phyloP scores from a whole-genome alignment of 2,797 vertebrate genomes.

The Aplochiton taeniatus region DNA sequence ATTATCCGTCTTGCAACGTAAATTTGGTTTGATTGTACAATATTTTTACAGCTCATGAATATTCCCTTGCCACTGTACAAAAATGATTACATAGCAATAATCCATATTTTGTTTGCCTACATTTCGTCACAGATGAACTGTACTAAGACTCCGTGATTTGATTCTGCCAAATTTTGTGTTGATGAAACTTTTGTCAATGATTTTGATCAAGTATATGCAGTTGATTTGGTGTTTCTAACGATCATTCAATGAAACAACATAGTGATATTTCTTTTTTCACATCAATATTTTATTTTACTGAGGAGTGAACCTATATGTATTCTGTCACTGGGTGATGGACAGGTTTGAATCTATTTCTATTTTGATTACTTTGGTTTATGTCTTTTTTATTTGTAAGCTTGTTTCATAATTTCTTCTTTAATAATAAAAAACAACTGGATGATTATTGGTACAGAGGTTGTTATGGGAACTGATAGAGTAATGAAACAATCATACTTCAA shows the following conservation, averaged over 20 bases:
- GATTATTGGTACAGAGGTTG: slow-evolving; percentile 18
- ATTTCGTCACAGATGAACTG: slow-evolving; percentile 5
- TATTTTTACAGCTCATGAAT: no score
- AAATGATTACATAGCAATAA: slow-evolving; percentile 21
- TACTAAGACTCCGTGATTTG: slow-evolving; percentile 25
- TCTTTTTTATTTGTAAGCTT: slow-evolving; percentile 36
- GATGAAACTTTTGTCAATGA: slow-evolving; percentile 11
- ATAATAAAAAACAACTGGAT: slow-evolving; percentile 5
- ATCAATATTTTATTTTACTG: background rate
- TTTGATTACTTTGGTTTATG: slow-evolving; percentile 43
- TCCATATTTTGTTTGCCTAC: slow-evolving; percentile 21
- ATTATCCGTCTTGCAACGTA: background rate
- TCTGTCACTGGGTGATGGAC: slow-evolving; percentile 58
- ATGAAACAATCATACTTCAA: slow-evolving; percentile 30
- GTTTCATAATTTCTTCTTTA: slow-evolving; percentile 19
- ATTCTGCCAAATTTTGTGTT: no score
- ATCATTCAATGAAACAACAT: background rate
- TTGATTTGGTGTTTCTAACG: slow-evolving; percentile 27
- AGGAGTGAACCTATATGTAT: slow-evolving; percentile 16
- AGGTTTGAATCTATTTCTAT: slow-evolving; percentile 30
- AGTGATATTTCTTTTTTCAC: background rate
- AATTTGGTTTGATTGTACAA: slow-evolving; percentile 35
- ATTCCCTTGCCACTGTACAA: no score
- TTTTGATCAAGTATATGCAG: slow-evolving; percentile 58
- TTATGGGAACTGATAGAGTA: slow-evolving; percentile 28